A percentile compares a stretch with the other conserved stretches of the same genome.
Conservation (phyloP, 2,888 invertebrate genomes). For the Calliphora vomitoria region DNA sequence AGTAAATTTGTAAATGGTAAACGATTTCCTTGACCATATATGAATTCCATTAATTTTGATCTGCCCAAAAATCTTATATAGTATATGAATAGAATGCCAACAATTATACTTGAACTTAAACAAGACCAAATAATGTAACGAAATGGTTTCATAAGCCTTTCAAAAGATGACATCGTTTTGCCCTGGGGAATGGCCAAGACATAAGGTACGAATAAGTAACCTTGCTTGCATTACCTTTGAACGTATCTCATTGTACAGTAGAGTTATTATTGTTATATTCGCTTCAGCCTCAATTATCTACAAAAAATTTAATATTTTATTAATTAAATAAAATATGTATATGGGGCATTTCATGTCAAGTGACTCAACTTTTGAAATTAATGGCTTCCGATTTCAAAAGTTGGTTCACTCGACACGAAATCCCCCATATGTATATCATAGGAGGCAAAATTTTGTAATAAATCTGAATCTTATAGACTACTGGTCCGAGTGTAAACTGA, state of each 20-base stretch:
- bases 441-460: no score
- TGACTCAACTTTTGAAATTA: no score
- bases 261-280: slow-evolving; percentile 79
- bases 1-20: slow-evolving; percentile 78
- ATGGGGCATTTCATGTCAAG: no score
- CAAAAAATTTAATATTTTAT: slow-evolving; percentile 9
- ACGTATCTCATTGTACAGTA: slow-evolving; percentile 76
- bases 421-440: no score
- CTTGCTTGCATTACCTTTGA: slow-evolving; percentile 77
- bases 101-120: slow-evolving; percentile 75
- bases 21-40: slow-evolving; percentile 78
- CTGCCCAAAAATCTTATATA: slow-evolving; percentile 75
- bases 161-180: slow-evolving; percentile 76
- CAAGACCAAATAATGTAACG: slow-evolving; percentile 80
- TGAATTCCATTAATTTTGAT: slow-evolving; percentile 73
- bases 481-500: no score
- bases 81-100: slow-evolving; percentile 75
- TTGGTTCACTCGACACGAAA: no score
- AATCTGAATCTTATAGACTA: no score
- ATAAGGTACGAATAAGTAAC: slow-evolving; percentile 78
- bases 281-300: slow-evolving; percentile 79
- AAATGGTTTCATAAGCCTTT: slow-evolving; percentile 80
- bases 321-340: no score
- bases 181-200: slow-evolving; percentile 79
- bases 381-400: no score